Evolutionary conservation across 2,797 vertebrate genomes (phyloP).

Genomic region (Argentina silus): DNA sequence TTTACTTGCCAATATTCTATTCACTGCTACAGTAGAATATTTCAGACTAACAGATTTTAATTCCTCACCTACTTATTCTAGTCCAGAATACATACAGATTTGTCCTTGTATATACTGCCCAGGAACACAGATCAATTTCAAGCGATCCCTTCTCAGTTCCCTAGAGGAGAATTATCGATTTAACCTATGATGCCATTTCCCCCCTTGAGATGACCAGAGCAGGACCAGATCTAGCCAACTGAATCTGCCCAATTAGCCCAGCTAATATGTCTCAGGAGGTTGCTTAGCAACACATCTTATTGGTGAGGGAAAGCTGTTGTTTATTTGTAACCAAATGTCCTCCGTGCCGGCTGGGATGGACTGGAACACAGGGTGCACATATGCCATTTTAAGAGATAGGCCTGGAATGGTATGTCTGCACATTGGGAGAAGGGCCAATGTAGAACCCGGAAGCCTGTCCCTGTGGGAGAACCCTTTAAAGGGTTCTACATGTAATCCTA

Average conservation of each 20-base stretch:
- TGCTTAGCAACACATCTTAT: constrained; percentile 53
- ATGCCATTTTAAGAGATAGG: neutral
- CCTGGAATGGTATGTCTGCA: neutral
- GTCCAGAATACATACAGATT: neutral
- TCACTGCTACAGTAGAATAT: neutral
- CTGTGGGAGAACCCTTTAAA: no score
- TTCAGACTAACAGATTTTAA: no score
- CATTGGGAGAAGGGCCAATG: neutral
- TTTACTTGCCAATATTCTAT: neutral
- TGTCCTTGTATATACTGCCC: neutral
- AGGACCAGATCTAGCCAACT: constrained; percentile 10
- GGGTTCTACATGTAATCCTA: no score
- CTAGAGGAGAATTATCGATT: neutral
- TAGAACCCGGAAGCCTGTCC: neutral
- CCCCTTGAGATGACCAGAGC: neutral
- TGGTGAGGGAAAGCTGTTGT: constrained; percentile 29
- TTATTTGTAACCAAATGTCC: constrained; percentile 34
- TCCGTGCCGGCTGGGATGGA: neutral
- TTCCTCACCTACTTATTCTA: neutral
- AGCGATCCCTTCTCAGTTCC: neutral
- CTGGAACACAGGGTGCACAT: neutral
- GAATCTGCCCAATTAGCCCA: constrained; percentile 30
- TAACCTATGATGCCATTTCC: constrained; percentile 4
- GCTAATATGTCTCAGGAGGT: constrained; percentile 40
- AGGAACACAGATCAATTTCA: neutral